Conservation (phyloP, 2,113 vertebrate species). For the Spheniscus mendiculus region DNA sequence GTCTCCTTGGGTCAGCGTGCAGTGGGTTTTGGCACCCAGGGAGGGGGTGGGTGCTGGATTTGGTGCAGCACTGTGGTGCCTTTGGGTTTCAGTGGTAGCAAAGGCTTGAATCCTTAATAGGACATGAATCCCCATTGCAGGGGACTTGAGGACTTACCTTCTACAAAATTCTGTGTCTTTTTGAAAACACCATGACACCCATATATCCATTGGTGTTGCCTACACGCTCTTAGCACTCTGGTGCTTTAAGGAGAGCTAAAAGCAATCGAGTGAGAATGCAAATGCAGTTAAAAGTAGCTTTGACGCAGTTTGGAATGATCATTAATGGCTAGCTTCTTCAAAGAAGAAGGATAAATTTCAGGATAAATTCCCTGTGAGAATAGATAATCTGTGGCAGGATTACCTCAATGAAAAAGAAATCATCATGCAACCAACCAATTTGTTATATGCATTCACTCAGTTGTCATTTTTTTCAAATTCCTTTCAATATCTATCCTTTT, state of each 20-base stretch:
- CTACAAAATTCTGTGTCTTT: neutral
- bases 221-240: rapidly evolving
- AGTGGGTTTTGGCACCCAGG: neutral
- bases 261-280: neutral
- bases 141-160: neutral
- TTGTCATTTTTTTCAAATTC: neutral
- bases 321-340: neutral
- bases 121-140: neutral
- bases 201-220: neutral
- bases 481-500: neutral
- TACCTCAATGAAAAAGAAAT: neutral
- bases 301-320: neutral
- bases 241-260: neutral
- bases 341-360: neutral
- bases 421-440: neutral
- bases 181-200: neutral
- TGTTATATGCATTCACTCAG: rapidly evolving
- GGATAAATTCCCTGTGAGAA: neutral
- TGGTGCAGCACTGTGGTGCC: rapidly evolving
- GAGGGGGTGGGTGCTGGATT: neutral
- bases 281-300: neutral
- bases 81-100: neutral
- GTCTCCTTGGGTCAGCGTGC: rapidly evolving
- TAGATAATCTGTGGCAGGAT: neutral
- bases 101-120: neutral